Percentiles rank a stretch among this genome's conserved stretches.
phyloP scores from a whole-genome alignment of 2,113 vertebrate species.

The Calyptomena viridis region DNA sequence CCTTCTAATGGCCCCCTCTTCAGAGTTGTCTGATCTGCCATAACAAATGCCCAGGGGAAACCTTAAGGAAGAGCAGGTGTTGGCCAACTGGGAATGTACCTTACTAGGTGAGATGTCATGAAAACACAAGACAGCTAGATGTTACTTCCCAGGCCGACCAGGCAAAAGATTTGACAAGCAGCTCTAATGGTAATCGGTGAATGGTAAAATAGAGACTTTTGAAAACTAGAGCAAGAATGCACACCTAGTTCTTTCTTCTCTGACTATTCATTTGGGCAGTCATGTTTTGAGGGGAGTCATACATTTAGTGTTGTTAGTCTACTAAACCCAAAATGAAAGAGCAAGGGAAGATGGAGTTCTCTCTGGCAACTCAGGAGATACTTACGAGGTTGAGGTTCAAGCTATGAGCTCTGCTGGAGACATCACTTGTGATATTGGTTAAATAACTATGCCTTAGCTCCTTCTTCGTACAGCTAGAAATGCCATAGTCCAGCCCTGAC shows the following conservation, averaged over 20 bases:
- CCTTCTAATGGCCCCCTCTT: neutral
- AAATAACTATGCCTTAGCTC: neutral
- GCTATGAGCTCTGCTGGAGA: slow-evolving; percentile 1
- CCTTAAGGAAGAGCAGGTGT: neutral
- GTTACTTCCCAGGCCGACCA: neutral
- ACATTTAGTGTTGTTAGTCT: neutral
- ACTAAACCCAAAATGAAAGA: neutral
- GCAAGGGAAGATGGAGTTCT: neutral
- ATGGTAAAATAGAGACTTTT: neutral
- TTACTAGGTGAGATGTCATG: neutral
- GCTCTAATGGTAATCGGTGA: neutral
- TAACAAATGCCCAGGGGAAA: neutral
- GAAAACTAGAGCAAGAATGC: neutral
- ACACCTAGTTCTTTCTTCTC: neutral
- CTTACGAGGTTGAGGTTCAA: neutral
- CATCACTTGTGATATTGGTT: neutral
- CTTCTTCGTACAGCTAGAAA: neutral
- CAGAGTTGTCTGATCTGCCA: neutral
- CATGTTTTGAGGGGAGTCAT: neutral
- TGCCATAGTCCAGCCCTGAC: neutral
- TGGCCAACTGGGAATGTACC: neutral
- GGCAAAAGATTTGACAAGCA: neutral
- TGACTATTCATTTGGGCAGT: neutral
- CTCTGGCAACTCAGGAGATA: neutral
- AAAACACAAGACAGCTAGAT: neutral